Evolutionary conservation across 1,140 invertebrate genomes (phyloP).

Genomic region (Bursaphelenchus mucronatus): DNA sequence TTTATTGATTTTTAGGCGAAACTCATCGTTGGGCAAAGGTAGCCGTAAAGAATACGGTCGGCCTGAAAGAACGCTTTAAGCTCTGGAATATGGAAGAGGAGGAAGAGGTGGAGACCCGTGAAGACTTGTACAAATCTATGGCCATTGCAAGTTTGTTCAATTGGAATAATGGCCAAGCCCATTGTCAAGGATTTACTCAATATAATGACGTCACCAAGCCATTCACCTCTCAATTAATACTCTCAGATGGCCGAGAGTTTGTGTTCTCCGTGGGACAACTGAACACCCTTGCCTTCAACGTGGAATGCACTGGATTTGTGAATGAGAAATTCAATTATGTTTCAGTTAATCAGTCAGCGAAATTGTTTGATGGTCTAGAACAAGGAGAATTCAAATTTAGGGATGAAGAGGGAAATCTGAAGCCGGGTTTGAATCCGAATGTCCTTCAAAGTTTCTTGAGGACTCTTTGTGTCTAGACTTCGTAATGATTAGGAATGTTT

Average conservation of each 20-base stretch:
- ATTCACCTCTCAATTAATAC: conserved; percentile 50
- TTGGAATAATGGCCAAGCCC: conserved; percentile 59
- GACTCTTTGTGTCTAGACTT: background rate
- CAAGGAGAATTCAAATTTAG: background rate
- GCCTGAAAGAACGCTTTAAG: conserved; percentile 18
- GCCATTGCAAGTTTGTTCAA: conserved; percentile 51
- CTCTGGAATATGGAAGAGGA: conserved; percentile 34
- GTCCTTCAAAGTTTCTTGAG: conserved; percentile 35
- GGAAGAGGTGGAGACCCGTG: conserved; percentile 34
- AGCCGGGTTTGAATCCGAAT: conserved; percentile 29
- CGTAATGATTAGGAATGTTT: background rate
- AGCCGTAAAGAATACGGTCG: conserved; percentile 43
- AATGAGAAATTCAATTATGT: conserved; percentile 7
- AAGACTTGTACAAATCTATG: conserved; percentile 33
- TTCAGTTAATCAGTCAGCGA: conserved; percentile 1
- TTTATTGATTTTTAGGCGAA: conserved; percentile 33
- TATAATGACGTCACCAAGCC: conserved; percentile 50
- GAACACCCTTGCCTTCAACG: conserved; percentile 59
- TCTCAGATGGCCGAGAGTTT: conserved; percentile 49
- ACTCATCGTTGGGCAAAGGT: conserved; percentile 42
- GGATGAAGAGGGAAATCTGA: conserved; percentile 9
- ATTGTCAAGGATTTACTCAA: conserved; percentile 56
- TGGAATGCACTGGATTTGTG: conserved; percentile 25
- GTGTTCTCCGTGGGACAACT: conserved; percentile 57
- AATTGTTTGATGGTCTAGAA: conserved; percentile 13